A percentile compares a stretch with the other conserved stretches of the same genome.
These are phyloP conservation scores for Sitta europaea DNA, from an alignment of 2,113 vertebrate genomes.

Conservation along the genomic window DNA sequence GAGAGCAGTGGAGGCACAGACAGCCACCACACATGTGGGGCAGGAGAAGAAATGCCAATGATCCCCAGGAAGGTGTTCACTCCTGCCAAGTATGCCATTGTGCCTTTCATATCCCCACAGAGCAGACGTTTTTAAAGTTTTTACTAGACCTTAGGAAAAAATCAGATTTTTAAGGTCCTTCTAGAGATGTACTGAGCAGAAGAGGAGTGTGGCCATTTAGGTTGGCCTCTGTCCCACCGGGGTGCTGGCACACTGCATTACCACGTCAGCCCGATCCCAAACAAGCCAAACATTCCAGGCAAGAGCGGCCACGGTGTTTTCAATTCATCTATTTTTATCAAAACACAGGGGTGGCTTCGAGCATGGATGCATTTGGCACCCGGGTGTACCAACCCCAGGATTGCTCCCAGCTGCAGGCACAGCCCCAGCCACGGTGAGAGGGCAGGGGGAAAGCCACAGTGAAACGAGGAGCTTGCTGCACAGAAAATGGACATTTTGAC, in stretches of 20 bases:
- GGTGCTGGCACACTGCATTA: not conserved
- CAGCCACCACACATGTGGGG: not conserved
- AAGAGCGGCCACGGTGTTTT: not conserved
- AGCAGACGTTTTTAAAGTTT: not conserved
- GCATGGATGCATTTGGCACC: not conserved
- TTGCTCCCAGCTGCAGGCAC: not conserved
- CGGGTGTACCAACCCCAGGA: accelerated
- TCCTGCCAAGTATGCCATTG: not conserved
- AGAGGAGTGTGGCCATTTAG: accelerated
- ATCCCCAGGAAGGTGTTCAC: not conserved
- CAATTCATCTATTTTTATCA: not conserved
- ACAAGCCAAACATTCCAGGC: not conserved
- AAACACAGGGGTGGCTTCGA: not conserved
- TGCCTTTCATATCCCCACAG: not conserved
- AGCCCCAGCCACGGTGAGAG: accelerated
- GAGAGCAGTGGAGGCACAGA: not conserved
- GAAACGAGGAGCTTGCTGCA: accelerated
- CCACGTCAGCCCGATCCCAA: not conserved
- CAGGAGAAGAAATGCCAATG: not conserved
- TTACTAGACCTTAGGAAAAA: not conserved
- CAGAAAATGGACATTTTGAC: not conserved
- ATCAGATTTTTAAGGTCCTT: not conserved
- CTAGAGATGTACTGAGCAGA: not conserved
- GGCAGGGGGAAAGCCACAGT: not conserved
- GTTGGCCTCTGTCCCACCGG: accelerated